Percentiles rank a stretch among this genome's conserved stretches.
These are phyloP conservation scores for Eugnorisma glareosa DNA, from an alignment of 2,888 invertebrate species.

Conservation along the genomic window DNA sequence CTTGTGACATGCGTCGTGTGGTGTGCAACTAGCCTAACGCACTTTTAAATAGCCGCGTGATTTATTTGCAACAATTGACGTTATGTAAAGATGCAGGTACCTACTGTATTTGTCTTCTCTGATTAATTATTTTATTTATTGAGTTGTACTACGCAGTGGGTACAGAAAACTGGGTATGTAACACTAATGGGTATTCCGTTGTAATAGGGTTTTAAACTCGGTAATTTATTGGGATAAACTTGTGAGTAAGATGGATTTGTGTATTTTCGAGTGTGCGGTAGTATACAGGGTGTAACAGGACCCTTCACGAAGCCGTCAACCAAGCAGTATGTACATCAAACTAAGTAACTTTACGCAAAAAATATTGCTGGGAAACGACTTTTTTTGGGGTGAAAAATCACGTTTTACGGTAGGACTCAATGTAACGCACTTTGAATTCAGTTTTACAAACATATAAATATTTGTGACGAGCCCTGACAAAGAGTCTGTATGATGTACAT, in stretches of 20 bases:
- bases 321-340: too few species aligned
- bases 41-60: constrained; percentile 60
- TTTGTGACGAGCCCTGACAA: too few species aligned
- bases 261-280: neutral
- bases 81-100: constrained; percentile 51
- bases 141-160: neutral
- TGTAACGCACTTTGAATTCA: too few species aligned
- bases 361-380: too few species aligned
- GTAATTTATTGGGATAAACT: neutral
- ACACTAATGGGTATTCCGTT: neutral
- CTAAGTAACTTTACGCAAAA: too few species aligned
- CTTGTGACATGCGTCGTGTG: constrained; percentile 60
- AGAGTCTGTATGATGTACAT: too few species aligned
- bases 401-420: too few species aligned
- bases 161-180: neutral
- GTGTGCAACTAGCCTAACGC: constrained; percentile 62
- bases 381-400: too few species aligned
- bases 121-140: constrained; percentile 45
- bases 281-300: too few species aligned
- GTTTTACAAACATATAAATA: too few species aligned
- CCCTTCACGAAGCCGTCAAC: too few species aligned
- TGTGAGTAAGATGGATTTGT: neutral
- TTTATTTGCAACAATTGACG: constrained; percentile 62
- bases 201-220: neutral
- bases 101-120: constrained; percentile 44